Base-by-base conservation (phyloP, 2,888 invertebrate species). In the Carpatolechia fugitivella region DNA sequence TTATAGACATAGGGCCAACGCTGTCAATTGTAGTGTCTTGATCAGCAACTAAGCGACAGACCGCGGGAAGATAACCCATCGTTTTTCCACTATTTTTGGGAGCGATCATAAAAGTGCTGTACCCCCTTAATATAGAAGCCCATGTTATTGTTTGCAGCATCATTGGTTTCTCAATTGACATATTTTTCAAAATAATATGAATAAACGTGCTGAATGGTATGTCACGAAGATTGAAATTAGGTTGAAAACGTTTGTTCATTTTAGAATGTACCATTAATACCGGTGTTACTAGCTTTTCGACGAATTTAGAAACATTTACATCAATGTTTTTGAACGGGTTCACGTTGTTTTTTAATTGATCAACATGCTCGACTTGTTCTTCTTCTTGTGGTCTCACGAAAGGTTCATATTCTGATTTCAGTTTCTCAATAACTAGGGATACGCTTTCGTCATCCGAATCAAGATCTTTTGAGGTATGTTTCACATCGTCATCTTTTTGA, bases 131-230 rank as follows among this genome's bases (percentile, higher is more conserved):
- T 44, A 95, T 88, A 1, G 93, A 92, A 0, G 93, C 92, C 95
- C 96, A 96, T 0, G 93, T 89, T 52, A 94, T 93, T 0, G 92
- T 91, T 69, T 96, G 96, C 30, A 95, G 82, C 38, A 87, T 85
- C 72, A 85, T 90, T 0, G 92, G 89, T 0, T 70, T 69, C 3
- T 71, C 73, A 0, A 91, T 68, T 0, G 65, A 63, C 74, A 89
- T 74, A 29, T 76, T 80, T 55, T 66, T 71, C 1, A 92, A 65
- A 0, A 68, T 72, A 1, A 68, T 57, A 14, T 77, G 74, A 30
- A 89, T 82, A 41, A 81, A 69, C 0, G 62, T 36, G 24, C 78
- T 82, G 31, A 91, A 90, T 13, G 75, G 68, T 0, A 85, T 61
- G 44, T 89, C 82, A 18, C 78, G 69, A 31, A 89, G 56, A 13